These are phyloP conservation scores for Spisula solida DNA, from an alignment of 2,888 invertebrate species.

Conservation along the genomic window DNA sequence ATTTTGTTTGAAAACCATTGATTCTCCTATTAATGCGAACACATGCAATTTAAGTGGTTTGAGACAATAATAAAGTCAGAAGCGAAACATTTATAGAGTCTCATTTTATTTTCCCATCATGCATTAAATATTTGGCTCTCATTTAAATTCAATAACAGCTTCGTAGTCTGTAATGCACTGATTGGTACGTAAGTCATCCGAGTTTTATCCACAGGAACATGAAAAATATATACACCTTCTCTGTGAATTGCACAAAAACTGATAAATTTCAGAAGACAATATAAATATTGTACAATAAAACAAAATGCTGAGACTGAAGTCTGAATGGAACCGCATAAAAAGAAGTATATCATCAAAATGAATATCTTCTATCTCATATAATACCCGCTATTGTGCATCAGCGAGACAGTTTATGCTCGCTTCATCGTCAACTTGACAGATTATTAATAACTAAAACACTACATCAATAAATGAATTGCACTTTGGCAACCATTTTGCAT, in stretches of 20 bases:
- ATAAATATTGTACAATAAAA: background rate
- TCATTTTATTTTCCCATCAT: too few species aligned
- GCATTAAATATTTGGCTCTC: too few species aligned
- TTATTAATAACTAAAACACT: slow-evolving; percentile 20
- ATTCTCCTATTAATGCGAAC: too few species aligned
- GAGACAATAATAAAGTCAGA: too few species aligned
- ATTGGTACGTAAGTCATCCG: too few species aligned
- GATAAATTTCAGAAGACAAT: background rate
- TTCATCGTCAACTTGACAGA: slow-evolving; percentile 5
- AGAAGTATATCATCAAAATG: background rate
- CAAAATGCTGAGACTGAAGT: background rate
- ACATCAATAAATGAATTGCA: slow-evolving; percentile 24
- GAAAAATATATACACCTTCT: too few species aligned
- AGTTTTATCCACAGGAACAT: too few species aligned
- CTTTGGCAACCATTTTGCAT: background rate
- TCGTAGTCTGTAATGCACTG: too few species aligned
- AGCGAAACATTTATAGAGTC: too few species aligned
- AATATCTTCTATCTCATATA: background rate
- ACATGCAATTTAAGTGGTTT: too few species aligned
- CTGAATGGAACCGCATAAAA: background rate
- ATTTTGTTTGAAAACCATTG: too few species aligned
- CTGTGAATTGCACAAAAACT: background rate
- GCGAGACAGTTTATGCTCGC: background rate
- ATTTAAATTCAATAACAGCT: too few species aligned
- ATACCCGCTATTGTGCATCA: background rate